Evolutionary conservation across 2,113 vertebrate species (phyloP), one percentile per base, ranked within the genome.

Genomic region (Synodontis membranacea): DNA sequence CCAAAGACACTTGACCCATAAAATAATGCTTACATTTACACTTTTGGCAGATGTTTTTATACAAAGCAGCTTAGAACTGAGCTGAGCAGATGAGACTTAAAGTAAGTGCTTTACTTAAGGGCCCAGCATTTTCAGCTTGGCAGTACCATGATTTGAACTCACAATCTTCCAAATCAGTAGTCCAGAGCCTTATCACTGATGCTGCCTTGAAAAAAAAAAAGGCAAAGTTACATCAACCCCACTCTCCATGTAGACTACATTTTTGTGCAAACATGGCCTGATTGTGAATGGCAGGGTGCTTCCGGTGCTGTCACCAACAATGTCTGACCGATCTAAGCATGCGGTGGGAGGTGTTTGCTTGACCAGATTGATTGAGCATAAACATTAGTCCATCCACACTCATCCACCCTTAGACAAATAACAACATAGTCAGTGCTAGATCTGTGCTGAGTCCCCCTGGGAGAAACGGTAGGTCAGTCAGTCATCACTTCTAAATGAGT

Each of bases 321-420:
- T 74, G 58, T 87, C 80, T 85, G 60, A 83, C 79, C 79, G 75
- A 72, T 84, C 83, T 83, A 86, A 75, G 78, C 82, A 85, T 86
- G 81, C 39, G 21, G 60, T 48, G 92, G 88, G 86, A 92, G 86
- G 88, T 90, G 85, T 88, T 92, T 80, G 28, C 87, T 90, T 88
- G 91, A 94, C 93, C 90, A 92, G 92, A 80, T 92, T 93, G 89
- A 93, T 92, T 92, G 92, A 92, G 92, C 93, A 93, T 93, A 94
- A 94, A 95, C 93, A 95, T 94, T 94, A 95, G 92, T 94, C 93
- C 92, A 92, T 94, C 93, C 93, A 93, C 93, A 93, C 92, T 94
- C 92, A 93, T 94, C 93, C 93, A 93, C 93, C 93, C 92, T 94
- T 95, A 94, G 91, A 93, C 84, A 88, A 92, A 90, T 90, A 93